A percentile compares a stretch with the other conserved stretches of the same genome.
These are phyloP conservation scores for Molanna angustata DNA, from an alignment of 2,888 invertebrate species.

Conservation along the genomic window DNA sequence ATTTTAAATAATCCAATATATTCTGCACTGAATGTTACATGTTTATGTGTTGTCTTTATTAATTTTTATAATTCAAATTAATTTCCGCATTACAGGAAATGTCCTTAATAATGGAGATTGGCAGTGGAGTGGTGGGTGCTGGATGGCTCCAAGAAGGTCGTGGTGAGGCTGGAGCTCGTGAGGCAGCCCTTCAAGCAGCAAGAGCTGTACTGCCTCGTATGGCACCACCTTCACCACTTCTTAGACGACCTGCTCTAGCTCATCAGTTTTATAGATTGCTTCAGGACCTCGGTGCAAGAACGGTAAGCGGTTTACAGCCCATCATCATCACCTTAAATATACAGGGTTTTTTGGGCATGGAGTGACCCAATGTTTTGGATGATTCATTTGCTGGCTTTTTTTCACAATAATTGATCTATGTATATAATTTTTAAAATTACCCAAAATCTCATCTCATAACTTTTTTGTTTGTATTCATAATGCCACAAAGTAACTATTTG, in stretches of 20 bases:
- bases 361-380: no score
- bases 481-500: no score
- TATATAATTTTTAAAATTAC: not conserved
- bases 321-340: no score
- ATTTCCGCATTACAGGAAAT: conserved; percentile 58
- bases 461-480: no score
- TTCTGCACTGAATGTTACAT: no score
- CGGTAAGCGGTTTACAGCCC: conserved; percentile 4
- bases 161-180: conserved; percentile 35
- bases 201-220: conserved; percentile 44
- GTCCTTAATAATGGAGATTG: conserved; percentile 73
- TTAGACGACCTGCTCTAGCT: conserved; percentile 40
- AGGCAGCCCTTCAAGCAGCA: conserved; percentile 36
- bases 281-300: conserved; percentile 43
- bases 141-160: conserved; percentile 36
- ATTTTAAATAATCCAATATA: no score
- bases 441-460: no score
- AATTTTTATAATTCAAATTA: not conserved
- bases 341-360: no score
- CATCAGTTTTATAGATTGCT: conserved; percentile 47
- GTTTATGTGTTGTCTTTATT: not conserved
- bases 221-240: conserved; percentile 43
- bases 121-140: conserved; percentile 46
- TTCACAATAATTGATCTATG: not conserved
- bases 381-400: no score